phyloP scores from a whole-genome alignment of 2,888 invertebrate species.

The Mechanitis mazaeus region DNA sequence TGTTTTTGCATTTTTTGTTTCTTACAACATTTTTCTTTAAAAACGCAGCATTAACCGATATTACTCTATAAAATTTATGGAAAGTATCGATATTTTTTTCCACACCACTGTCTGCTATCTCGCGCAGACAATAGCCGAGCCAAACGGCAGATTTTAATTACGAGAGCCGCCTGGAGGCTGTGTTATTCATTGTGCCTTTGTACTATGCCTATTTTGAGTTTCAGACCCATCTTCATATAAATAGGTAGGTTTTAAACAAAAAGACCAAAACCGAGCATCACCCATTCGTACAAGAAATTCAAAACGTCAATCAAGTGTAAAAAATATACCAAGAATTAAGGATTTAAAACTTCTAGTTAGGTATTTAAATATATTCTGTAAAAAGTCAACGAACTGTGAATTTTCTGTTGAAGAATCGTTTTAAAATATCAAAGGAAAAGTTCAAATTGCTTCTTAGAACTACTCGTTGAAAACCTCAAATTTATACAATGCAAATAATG shows the following conservation, averaged over 20 bases:
- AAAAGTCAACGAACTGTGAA: slow-evolving; percentile 6
- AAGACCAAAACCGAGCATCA: slow-evolving; percentile 5
- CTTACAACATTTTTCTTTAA: no score
- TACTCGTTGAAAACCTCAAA: slow-evolving; percentile 12
- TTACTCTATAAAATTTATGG: slow-evolving; percentile 22
- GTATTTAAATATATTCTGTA: not conserved
- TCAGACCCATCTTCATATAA: slow-evolving; percentile 21
- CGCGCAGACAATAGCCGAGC: slow-evolving; percentile 41
- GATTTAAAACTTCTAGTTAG: not conserved
- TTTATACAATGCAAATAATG: slow-evolving; percentile 16
- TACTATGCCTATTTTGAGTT: slow-evolving; percentile 26
- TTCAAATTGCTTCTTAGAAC: slow-evolving; percentile 12
- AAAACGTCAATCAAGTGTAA: not conserved
- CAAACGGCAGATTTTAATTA: slow-evolving; percentile 72
- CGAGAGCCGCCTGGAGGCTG: slow-evolving; percentile 46
- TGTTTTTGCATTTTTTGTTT: no score
- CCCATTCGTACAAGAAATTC: not conserved
- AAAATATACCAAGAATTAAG: not conserved
- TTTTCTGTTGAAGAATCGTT: not conserved
- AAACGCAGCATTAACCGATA: not conserved
- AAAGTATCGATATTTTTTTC: slow-evolving; percentile 28
- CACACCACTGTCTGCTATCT: slow-evolving; percentile 26
- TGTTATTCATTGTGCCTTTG: slow-evolving; percentile 29
- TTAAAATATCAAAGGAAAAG: slow-evolving; percentile 8
- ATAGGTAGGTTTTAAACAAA: slow-evolving; percentile 14